Evolutionary conservation across 2,888 invertebrate species (phyloP).

Genomic region (Plusia festucae): DNA sequence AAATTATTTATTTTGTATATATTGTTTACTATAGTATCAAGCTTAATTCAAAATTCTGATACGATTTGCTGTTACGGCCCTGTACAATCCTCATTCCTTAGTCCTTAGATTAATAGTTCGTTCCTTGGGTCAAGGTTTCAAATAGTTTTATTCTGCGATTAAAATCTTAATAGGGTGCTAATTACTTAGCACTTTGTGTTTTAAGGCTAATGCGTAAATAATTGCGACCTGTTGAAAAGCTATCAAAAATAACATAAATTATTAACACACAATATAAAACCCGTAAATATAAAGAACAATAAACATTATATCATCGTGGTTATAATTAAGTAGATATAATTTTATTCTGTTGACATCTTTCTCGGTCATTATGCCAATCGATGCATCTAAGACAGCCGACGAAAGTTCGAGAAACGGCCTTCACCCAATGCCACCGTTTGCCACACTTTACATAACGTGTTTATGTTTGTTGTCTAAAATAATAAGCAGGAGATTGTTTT

Average conservation of each 20-base stretch:
- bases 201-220: background rate
- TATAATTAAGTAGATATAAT: background rate
- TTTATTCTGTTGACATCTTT: background rate
- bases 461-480: conserved; percentile 67
- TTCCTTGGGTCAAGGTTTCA: background rate
- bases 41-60: no score
- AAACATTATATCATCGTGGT: background rate
- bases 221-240: background rate
- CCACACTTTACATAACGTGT: conserved; percentile 74
- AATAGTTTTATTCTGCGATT: conserved; percentile 12
- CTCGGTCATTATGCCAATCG: conserved; percentile 29
- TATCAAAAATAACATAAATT: background rate
- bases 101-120: no score
- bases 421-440: conserved; percentile 78
- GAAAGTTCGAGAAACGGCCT: conserved; percentile 80
- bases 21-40: no score
- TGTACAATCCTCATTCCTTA: no score
- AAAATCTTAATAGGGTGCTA: background rate
- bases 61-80: no score
- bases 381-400: conserved; percentile 52
- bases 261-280: background rate
- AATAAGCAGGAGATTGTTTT: conserved; percentile 24
- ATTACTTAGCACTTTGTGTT: conserved; percentile 11
- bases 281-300: background rate
- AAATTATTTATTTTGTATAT: no score